These are phyloP conservation scores for Hemibagrus guttatus DNA, from an alignment of 2,797 vertebrate genomes.

Conservation along the genomic window DNA sequence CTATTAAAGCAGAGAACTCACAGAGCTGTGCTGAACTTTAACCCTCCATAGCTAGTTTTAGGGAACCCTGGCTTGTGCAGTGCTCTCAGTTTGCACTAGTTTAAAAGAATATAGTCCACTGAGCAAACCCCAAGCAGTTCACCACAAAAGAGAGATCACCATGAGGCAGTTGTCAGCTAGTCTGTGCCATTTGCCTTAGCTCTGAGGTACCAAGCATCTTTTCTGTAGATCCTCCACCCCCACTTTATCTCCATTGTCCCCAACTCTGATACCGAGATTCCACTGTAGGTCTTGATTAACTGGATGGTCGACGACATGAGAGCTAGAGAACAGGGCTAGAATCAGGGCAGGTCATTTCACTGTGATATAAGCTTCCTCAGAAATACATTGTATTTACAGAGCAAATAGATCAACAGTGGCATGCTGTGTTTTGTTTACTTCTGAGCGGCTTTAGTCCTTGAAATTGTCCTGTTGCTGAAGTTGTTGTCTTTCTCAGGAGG, in stretches of 20 bases:
- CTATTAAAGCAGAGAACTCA: background rate
- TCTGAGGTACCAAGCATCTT: background rate
- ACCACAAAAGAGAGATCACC: background rate
- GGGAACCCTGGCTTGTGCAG: background rate
- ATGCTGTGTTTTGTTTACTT: too few relatives aligned
- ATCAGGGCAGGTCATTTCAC: background rate
- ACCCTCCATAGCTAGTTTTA: background rate
- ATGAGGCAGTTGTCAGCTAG: background rate
- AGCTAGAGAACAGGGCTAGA: background rate
- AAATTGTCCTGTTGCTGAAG: background rate
- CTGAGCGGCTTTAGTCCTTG: background rate
- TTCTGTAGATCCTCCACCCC: background rate
- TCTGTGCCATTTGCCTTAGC: background rate
- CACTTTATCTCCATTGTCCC: too few relatives aligned
- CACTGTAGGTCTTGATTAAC: background rate
- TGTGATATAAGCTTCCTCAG: background rate
- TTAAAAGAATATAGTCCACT: background rate
- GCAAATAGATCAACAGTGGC: background rate
- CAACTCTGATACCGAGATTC: background rate
- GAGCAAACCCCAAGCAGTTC: background rate
- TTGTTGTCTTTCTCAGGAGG: background rate
- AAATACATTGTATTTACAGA: background rate
- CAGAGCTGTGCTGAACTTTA: background rate
- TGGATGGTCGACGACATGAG: too few relatives aligned
- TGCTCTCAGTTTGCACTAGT: background rate